Evolutionary conservation across 2,113 vertebrate genomes (phyloP).

Genomic region (Puffinus mauretanicus): DNA sequence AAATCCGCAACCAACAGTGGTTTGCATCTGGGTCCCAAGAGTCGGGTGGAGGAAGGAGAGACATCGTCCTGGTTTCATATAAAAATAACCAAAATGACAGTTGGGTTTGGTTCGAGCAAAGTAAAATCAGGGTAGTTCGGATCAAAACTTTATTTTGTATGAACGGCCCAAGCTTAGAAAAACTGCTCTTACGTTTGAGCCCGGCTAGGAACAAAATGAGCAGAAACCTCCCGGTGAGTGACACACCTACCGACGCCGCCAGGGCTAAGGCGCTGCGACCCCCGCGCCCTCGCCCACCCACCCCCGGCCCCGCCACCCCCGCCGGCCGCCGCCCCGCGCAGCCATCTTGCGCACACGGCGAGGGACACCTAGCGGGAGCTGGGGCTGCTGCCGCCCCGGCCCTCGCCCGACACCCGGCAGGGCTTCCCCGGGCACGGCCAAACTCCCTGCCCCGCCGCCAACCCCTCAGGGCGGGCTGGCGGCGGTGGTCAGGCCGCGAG

Average conservation of each 20-base stretch:
- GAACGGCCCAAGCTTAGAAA: not conserved
- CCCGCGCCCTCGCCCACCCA: too few relatives aligned
- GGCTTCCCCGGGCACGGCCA: not conserved
- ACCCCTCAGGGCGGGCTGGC: not conserved
- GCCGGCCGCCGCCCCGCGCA: not conserved
- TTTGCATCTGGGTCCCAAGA: not conserved
- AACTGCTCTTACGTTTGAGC: not conserved
- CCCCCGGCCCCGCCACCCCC: too few relatives aligned
- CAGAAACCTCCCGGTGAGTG: not conserved
- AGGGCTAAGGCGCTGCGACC: accelerated
- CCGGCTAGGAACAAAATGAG: not conserved
- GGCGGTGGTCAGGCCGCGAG: too few relatives aligned
- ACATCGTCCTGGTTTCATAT: not conserved
- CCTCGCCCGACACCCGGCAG: not conserved
- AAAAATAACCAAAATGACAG: not conserved
- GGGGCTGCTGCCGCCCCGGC: not conserved
- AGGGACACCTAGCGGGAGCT: not conserved
- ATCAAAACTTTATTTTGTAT: not conserved
- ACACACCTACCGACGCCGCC: not conserved
- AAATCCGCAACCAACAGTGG: not conserved
- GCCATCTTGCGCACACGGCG: not conserved
- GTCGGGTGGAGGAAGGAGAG: not conserved
- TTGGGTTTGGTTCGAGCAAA: not conserved
- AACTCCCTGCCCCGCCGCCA: not conserved
- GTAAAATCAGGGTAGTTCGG: not conserved